phyloP scores from a whole-genome alignment of 2,113 vertebrate genomes.

The Hyperoodon ampullatus region DNA sequence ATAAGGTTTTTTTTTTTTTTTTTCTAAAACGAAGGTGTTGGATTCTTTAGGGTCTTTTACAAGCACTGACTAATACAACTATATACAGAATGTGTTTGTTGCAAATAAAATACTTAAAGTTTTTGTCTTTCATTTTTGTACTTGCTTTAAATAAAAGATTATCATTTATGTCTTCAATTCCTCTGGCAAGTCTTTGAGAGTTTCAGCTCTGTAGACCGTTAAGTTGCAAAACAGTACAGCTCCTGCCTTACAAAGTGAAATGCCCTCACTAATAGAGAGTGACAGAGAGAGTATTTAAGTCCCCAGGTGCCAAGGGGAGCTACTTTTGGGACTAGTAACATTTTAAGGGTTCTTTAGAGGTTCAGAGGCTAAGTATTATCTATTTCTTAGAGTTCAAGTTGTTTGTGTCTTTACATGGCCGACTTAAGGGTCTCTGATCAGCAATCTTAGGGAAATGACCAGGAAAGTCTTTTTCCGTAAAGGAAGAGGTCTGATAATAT shows the following conservation, averaged over 20 bases:
- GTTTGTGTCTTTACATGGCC: background rate
- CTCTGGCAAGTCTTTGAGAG: background rate
- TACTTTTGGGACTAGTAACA: background rate
- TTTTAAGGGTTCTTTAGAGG: background rate
- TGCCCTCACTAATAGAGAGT: background rate
- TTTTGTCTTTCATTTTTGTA: background rate
- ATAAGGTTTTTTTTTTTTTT: background rate
- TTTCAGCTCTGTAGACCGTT: background rate
- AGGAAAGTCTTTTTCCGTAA: background rate
- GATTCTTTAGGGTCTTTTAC: background rate
- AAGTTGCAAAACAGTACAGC: background rate
- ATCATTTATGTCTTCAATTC: background rate
- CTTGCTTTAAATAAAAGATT: background rate
- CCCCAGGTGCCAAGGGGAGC: fast-evolving
- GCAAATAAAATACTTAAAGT: background rate
- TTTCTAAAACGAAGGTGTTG: background rate
- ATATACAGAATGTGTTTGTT: background rate
- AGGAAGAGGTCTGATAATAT: background rate
- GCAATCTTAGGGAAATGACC: background rate
- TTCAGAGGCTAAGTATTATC: background rate
- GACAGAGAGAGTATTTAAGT: background rate
- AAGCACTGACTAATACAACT: background rate
- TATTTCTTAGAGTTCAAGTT: background rate
- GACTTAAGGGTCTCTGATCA: background rate
- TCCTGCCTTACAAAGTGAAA: background rate